Percentiles rank a stretch among this genome's conserved stretches.
phyloP scores from a whole-genome alignment of 1,140 invertebrate species.

The Apolygus lucorum region DNA sequence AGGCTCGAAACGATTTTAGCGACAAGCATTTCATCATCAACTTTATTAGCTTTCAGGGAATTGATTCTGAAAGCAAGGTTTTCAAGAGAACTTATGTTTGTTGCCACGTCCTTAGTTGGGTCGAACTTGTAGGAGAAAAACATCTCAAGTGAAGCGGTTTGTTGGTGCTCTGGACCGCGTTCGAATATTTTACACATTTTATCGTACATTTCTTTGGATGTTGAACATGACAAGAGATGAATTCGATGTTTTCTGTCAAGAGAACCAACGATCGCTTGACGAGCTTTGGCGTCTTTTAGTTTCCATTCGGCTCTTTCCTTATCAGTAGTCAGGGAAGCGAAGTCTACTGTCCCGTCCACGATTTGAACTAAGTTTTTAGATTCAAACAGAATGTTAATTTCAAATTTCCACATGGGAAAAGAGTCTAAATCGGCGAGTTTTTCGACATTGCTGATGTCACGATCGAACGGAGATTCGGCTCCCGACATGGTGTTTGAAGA shows the following conservation, averaged over 20 bases:
- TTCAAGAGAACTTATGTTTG: not conserved
- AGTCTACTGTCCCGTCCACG: not conserved
- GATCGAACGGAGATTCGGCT: not conserved
- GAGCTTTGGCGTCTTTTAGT: not conserved
- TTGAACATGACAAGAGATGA: not conserved
- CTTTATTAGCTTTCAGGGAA: too few species aligned
- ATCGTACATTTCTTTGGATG: not conserved
- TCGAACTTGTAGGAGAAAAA: not conserved
- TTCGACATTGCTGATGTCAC: not conserved
- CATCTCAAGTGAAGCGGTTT: not conserved
- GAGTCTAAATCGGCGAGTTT: not conserved
- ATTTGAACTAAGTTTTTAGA: not conserved
- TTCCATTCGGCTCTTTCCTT: not conserved
- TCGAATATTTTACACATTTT: not conserved
- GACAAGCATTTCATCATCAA: slow-evolving; percentile 7
- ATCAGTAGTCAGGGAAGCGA: not conserved
- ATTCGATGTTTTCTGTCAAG: not conserved
- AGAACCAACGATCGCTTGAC: not conserved
- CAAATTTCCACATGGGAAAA: slow-evolving; percentile 9
- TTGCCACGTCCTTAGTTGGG: not conserved
- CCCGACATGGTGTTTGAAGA: not conserved
- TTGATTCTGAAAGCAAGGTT: not conserved
- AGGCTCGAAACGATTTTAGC: not conserved
- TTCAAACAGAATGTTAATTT: slow-evolving; percentile 19
- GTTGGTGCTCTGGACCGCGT: too few species aligned